Base-by-base conservation (phyloP, 92 coral and sea anemone species). In the Phenganax subtilis region DNA sequence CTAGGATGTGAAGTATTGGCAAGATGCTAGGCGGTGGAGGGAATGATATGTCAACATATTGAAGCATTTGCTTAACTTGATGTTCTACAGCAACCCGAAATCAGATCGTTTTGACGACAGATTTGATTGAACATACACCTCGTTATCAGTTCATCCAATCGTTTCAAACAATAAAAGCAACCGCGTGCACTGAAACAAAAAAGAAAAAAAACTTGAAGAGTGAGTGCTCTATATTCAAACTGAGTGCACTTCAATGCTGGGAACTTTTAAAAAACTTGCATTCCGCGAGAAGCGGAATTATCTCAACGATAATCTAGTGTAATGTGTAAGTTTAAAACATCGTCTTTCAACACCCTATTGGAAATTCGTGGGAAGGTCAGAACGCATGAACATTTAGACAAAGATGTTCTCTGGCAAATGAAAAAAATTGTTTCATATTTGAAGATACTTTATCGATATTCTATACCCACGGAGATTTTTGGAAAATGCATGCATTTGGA, bases 51-150 rank as follows among this genome's bases (percentile, higher is more conserved):
- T 78, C 82, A 78, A 61, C 44, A 37, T 30, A 56, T 78, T 61
- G 72, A 78, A 62, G 52, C 82, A 62, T 78, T 78, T 78, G 72
- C 31, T 78, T 44, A 25, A 78, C 58, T 61, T 78, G 82, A 78
- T 78, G 55, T 52, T 61, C 53, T 78, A 11, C 82, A 62, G 81
- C 57, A 60, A 59, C 51, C 58, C 59, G 82, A 78, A 78, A 78
- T 78, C 82, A 78, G 82, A 78, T 78, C 71, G 57, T 31, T 67
- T 78, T 78, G 82, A 78, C 72, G 82, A 78, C 82, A 78, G 82
- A 78, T 78, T 29, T 78, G 72, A 63, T 31, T 78, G 72, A 78
- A 78, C 37, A 8, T 61, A 12, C 28, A 61, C 54, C 63, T 15
- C 60, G 54, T 76, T 78, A 78, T 78, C 82, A 62, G 59, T 61